Percentiles rank a stretch among this genome's conserved stretches.
Conservation (phyloP, 2,113 vertebrate species). For the Symphodus melops region DNA sequence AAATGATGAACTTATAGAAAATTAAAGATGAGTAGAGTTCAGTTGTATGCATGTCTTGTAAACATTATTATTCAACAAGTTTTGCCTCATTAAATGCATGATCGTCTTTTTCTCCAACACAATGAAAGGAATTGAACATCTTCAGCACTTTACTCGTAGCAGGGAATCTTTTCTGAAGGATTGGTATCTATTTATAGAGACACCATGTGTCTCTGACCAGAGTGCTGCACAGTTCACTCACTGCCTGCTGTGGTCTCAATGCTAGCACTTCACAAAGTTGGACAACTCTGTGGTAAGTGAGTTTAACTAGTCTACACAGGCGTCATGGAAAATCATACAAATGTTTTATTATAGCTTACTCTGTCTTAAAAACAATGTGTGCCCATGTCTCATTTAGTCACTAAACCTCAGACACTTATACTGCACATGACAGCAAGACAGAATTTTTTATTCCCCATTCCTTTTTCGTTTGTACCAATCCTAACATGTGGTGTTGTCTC, state of each 20-base stretch:
- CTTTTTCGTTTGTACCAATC: neutral
- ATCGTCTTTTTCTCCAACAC: too few relatives aligned
- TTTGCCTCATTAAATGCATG: too few relatives aligned
- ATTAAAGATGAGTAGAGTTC: too few relatives aligned
- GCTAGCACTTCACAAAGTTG: conserved; percentile 3
- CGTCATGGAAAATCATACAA: neutral
- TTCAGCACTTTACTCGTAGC: neutral
- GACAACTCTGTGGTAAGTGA: conserved; percentile 54
- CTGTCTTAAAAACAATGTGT: neutral
- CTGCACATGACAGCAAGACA: neutral
- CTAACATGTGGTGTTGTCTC: conserved; percentile 65
- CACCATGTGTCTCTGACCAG: conserved; percentile 46
- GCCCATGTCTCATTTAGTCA: neutral
- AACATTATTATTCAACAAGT: too few relatives aligned
- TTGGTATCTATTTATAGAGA: conserved; percentile 72
- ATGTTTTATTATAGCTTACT: neutral
- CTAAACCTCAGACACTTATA: too few relatives aligned
- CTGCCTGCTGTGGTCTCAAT: neutral
- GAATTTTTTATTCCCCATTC: neutral
- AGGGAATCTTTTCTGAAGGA: conserved; percentile 5
- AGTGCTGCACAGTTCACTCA: conserved; percentile 31
- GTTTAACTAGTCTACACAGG: neutral
- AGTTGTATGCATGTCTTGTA: too few relatives aligned
- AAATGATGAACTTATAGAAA: too few relatives aligned
- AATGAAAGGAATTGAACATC: neutral